Evolutionary conservation across 2,888 invertebrate genomes (phyloP).

Genomic region (Aphrophora alni): DNA sequence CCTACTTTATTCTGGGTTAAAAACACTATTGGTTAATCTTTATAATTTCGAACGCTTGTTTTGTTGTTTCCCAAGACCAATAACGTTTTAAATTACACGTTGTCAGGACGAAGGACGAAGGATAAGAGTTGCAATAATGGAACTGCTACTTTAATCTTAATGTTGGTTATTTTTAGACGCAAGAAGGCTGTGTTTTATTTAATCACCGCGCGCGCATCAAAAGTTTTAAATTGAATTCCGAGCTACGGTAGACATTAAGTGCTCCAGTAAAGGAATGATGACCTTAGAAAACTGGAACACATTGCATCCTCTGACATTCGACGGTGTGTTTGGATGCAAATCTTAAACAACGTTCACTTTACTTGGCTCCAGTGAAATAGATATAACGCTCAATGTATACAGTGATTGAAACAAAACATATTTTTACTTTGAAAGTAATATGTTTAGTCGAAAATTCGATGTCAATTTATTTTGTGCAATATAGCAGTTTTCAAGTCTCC

Average conservation of each 20-base stretch:
- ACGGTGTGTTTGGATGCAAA: background rate
- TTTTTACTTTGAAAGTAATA: too few species aligned
- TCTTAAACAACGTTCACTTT: too few species aligned
- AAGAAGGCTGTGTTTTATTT: background rate
- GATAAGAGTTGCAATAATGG: background rate
- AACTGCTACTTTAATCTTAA: background rate
- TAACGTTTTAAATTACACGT: background rate
- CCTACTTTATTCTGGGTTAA: background rate
- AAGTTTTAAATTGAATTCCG: background rate
- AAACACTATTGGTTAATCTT: background rate
- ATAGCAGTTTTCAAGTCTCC: too few species aligned
- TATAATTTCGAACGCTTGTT: background rate
- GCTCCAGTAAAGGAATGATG: background rate
- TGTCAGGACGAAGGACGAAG: background rate
- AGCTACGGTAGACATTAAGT: background rate
- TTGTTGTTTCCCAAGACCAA: constrained; percentile 5
- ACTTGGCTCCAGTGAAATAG: too few species aligned
- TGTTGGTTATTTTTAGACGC: background rate
- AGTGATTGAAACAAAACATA: too few species aligned
- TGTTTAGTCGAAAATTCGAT: too few species aligned
- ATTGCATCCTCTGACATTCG: background rate
- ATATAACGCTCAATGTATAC: too few species aligned
- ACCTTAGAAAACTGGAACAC: background rate
- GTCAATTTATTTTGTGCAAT: too few species aligned
- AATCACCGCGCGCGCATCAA: background rate